Percentiles rank a stretch among this genome's conserved stretches.
phyloP scores from a whole-genome alignment of 2,888 invertebrate genomes.

The Scaptomyza reducta region DNA sequence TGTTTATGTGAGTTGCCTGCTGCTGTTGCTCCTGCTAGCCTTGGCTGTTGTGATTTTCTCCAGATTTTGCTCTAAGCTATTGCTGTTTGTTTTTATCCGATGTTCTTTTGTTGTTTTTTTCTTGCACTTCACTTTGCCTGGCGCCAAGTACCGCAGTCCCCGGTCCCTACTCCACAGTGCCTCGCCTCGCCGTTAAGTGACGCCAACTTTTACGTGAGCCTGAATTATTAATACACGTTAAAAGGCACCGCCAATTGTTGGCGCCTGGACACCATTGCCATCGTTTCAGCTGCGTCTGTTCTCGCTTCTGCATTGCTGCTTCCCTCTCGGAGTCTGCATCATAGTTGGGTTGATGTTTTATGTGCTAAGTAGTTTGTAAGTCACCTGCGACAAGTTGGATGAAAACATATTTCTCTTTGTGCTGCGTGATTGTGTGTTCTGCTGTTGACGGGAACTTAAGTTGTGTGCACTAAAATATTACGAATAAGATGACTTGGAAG shows the following conservation, averaged over 20 bases:
- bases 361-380: slow-evolving; percentile 79
- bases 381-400: slow-evolving; percentile 81
- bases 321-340: slow-evolving; percentile 37
- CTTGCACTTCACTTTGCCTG: slow-evolving; percentile 49
- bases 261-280: slow-evolving; percentile 50
- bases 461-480: slow-evolving; percentile 6
- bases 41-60: slow-evolving; percentile 59
- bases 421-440: neutral
- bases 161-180: neutral
- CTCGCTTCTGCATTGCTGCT: neutral
- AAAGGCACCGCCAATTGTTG: slow-evolving; percentile 75
- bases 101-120: slow-evolving; percentile 35
- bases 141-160: slow-evolving; percentile 23
- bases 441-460: slow-evolving; percentile 14
- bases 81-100: slow-evolving; percentile 47
- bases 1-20: slow-evolving; percentile 39
- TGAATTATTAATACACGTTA: slow-evolving; percentile 82
- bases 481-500: neutral
- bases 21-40: slow-evolving; percentile 2
- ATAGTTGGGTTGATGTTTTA: slow-evolving; percentile 73
- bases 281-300: neutral
- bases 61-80: slow-evolving; percentile 58
- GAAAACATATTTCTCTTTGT: slow-evolving; percentile 57
- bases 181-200: slow-evolving; percentile 57
- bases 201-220: slow-evolving; percentile 78